Evolutionary conservation across 2,113 vertebrate species (phyloP).

Genomic region (Centrocercus urophasianus): DNA sequence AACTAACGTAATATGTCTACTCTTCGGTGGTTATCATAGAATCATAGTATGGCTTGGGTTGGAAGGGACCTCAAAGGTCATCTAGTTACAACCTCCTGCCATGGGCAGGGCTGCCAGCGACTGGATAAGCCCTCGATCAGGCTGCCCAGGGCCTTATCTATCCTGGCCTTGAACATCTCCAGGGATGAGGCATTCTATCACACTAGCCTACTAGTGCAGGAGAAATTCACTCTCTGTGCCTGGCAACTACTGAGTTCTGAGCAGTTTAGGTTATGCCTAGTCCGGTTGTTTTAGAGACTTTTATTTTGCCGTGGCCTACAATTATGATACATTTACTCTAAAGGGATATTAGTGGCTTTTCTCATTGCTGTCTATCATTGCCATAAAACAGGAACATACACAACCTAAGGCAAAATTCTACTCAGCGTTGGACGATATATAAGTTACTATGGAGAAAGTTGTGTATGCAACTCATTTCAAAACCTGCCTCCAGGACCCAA

Average conservation of each 20-base stretch:
- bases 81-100: too few relatives aligned
- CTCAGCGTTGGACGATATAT: background rate
- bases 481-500: slow-evolving; percentile 16
- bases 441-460: slow-evolving; percentile 6
- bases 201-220: background rate
- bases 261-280: background rate
- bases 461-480: slow-evolving; percentile 2
- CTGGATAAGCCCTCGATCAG: too few relatives aligned
- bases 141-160: too few relatives aligned
- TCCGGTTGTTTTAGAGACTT: background rate
- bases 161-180: too few relatives aligned
- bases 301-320: slow-evolving; percentile 25
- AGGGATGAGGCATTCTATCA: background rate
- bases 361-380: slow-evolving; percentile 18
- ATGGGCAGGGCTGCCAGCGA: too few relatives aligned
- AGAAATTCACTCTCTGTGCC: background rate
- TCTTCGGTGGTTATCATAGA: background rate
- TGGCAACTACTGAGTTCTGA: background rate
- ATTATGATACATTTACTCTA: slow-evolving; percentile 35
- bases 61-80: too few relatives aligned
- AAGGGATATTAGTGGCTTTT: slow-evolving; percentile 30
- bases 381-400: slow-evolving; percentile 13
- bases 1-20: background rate
- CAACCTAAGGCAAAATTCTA: slow-evolving; percentile 39
- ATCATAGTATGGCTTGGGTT: too few relatives aligned